phyloP scores from a whole-genome alignment of 1,140 invertebrate genomes.

The Drosophila mayri region DNA sequence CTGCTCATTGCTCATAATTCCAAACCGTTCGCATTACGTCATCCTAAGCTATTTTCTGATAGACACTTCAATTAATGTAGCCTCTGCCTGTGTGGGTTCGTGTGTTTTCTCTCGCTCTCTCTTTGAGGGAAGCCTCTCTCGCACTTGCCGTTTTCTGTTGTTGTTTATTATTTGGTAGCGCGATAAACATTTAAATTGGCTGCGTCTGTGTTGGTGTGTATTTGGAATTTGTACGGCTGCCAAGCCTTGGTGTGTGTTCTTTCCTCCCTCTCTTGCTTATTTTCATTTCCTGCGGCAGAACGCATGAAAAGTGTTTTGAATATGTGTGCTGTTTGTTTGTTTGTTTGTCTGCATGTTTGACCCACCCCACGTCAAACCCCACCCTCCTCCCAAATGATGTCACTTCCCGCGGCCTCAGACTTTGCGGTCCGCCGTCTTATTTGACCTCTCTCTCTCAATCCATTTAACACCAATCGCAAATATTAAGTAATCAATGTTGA shows the following conservation, averaged over 20 bases:
- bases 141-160: constrained; percentile 45
- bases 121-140: constrained; percentile 32
- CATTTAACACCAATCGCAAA: constrained; percentile 7
- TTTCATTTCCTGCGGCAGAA: constrained; percentile 51
- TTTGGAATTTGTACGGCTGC: constrained; percentile 62
- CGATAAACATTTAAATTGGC: constrained; percentile 79
- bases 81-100: constrained; percentile 14
- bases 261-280: constrained; percentile 8
- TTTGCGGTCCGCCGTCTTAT: constrained; percentile 4
- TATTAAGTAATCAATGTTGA: constrained; percentile 32
- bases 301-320: constrained; percentile 53
- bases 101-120: constrained; percentile 33
- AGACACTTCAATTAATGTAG: constrained; percentile 81
- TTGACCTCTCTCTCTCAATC: constrained; percentile 26
- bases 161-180: constrained; percentile 65
- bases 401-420: constrained; percentile 18
- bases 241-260: constrained; percentile 22
- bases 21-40: constrained; percentile 75
- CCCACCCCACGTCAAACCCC: constrained; percentile 52
- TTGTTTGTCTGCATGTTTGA: constrained; percentile 38
- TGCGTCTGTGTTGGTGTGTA: constrained; percentile 31
- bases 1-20: constrained; percentile 68
- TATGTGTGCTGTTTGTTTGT: constrained; percentile 39
- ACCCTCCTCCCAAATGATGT: constrained; percentile 59
- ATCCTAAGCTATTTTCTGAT: constrained; percentile 81